Base-by-base conservation (phyloP, 2,113 vertebrate species). In the Diglossa brunneiventris region DNA sequence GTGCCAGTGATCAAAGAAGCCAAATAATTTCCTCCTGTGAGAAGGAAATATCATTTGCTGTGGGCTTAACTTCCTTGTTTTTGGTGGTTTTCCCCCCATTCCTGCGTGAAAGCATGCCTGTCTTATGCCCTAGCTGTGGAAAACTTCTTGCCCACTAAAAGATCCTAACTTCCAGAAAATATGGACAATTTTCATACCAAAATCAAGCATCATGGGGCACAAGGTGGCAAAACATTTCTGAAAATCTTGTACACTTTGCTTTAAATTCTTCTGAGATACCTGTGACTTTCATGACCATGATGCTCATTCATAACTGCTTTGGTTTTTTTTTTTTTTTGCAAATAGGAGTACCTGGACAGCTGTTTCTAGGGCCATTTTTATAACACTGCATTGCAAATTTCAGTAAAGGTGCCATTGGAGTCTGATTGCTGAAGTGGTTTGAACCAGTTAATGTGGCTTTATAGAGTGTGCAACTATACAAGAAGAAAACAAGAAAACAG, bases 31-130 rank as follows among this genome's bases (percentile, higher is more conserved):
- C 27, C 26, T 52, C 21, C 42, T 6, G 17, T 3, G 5, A 61
- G 59, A 73, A 69, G 55, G 50, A 56, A 47, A 18, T 56, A 19
- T 26, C 0, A 0, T 70, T 6, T n/a, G 7, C n/a, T 70, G 16
- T 82, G 17, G 37, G 6, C 20, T 63, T 68, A 47, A 18, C 17
- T 44, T 90, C 8, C 11, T 37, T 16, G 31, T 1, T 79, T 90
- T 72, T 62, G 13, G 13, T 68, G 21, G 7, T 30, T 88, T 7
- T 10, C 3, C 24, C 3, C 6, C 4, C 11, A 7, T 58, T 90
- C 27, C 49, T 89, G 23, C 19, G 76, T 73, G 41, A 81, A 86
- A 80, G 17, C 10, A 15, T 35, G 6, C 24, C 26, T 74, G 52
- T 87, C 30, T 33, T n/a, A 49, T 23, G 15, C 20, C 13, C 17